Evolutionary conservation across 2,888 invertebrate species (phyloP).

Genomic region (Lasioglossum oenotherae): DNA sequence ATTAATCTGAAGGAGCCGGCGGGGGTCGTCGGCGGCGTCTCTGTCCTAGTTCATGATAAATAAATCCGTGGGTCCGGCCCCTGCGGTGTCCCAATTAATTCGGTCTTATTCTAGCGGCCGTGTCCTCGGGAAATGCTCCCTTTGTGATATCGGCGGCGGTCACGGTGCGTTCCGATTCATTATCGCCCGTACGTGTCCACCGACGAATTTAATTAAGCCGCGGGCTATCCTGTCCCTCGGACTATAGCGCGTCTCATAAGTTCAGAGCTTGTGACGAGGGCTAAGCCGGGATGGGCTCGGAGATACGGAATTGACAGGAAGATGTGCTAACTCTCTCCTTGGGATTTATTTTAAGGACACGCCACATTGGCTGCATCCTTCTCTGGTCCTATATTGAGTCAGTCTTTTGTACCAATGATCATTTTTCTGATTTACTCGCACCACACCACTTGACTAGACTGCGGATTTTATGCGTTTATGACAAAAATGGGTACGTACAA

Average conservation of each 20-base stretch:
- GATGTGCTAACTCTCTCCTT: background rate
- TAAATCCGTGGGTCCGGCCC: constrained; percentile 73
- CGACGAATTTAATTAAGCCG: constrained; percentile 69
- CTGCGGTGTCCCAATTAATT: constrained; percentile 79
- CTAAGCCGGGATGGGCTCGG: too few relatives aligned
- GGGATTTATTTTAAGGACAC: background rate
- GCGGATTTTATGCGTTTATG: too few relatives aligned
- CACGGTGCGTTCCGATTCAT: constrained; percentile 61
- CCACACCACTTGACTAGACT: too few relatives aligned
- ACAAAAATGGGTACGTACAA: too few relatives aligned
- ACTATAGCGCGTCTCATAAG: background rate
- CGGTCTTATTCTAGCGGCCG: constrained; percentile 72
- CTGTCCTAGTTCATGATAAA: constrained; percentile 77
- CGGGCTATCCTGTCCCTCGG: constrained; percentile 50
- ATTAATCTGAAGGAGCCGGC: constrained; percentile 71
- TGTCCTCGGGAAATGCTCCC: constrained; percentile 59
- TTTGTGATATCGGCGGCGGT: constrained; percentile 64
- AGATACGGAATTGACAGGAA: background rate
- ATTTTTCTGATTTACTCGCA: too few relatives aligned
- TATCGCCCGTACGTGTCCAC: constrained; percentile 57
- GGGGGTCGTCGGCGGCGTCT: constrained; percentile 70
- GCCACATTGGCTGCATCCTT: background rate
- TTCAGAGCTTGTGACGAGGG: background rate
- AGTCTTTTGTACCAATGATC: too few relatives aligned
- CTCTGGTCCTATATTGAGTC: background rate